These are phyloP conservation scores for Lingula anatina DNA, from an alignment of 2,888 invertebrate genomes.

Conservation along the genomic window DNA sequence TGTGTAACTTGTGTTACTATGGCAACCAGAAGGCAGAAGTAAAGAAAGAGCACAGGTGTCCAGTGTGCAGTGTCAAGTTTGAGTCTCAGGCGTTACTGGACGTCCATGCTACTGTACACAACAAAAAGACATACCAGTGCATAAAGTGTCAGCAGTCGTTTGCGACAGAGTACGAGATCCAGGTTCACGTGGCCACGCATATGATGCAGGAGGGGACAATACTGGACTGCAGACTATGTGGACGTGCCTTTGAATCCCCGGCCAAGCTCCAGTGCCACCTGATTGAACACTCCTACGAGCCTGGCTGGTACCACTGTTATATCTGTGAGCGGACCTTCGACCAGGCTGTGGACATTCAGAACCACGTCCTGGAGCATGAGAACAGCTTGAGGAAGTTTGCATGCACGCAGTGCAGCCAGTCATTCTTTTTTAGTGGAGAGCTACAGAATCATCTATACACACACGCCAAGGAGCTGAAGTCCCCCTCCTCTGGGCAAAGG, in stretches of 20 bases:
- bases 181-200: slow-evolving; percentile 60
- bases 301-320: slow-evolving; percentile 77
- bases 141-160: slow-evolving; percentile 66
- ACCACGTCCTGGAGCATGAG: slow-evolving; percentile 79
- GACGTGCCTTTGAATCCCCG: slow-evolving; percentile 65
- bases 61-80: slow-evolving; percentile 5
- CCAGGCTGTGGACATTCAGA: slow-evolving; percentile 73
- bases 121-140: slow-evolving; percentile 59
- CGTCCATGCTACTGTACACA: slow-evolving; percentile 29
- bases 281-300: slow-evolving; percentile 88
- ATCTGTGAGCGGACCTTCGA: slow-evolving; percentile 84
- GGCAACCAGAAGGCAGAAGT: slow-evolving; percentile 49
- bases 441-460: slow-evolving; percentile 71
- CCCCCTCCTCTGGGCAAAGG: slow-evolving; percentile 1
- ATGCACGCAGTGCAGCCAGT: slow-evolving; percentile 72
- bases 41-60: not conserved
- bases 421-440: slow-evolving; percentile 87
- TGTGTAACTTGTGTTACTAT: slow-evolving; percentile 71
- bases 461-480: not conserved
- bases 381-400: slow-evolving; percentile 76
- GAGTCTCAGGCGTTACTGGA: no score
- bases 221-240: slow-evolving; percentile 76
- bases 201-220: slow-evolving; percentile 58
- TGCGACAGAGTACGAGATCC: slow-evolving; percentile 62
- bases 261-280: slow-evolving; percentile 80